Percentiles rank a stretch among this genome's conserved stretches.
These are phyloP conservation scores for Meteorus colon DNA, from an alignment of 2,888 invertebrate genomes.

Conservation along the genomic window DNA sequence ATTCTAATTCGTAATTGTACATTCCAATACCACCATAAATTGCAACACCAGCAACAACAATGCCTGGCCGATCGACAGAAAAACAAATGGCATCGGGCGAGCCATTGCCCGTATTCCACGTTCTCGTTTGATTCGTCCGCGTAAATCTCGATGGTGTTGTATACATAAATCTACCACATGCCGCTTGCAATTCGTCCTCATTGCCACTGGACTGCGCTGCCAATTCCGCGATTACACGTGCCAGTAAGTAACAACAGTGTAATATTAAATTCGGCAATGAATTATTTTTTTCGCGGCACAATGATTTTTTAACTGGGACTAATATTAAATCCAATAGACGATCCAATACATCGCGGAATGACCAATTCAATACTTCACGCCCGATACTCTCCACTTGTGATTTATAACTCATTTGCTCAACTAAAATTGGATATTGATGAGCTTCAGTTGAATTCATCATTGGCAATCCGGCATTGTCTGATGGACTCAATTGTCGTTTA, in stretches of 20 bases:
- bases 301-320: constrained; percentile 81
- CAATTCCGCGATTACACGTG: constrained; percentile 90
- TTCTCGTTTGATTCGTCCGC: constrained; percentile 89
- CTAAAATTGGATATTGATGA: constrained; percentile 84
- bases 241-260: constrained; percentile 85
- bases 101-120: constrained; percentile 98
- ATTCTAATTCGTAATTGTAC: constrained; percentile 93
- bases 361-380: constrained; percentile 75
- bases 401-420: constrained; percentile 85
- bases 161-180: constrained; percentile 85
- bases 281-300: constrained; percentile 75
- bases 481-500: constrained; percentile 79
- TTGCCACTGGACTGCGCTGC: constrained; percentile 86
- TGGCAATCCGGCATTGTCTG: constrained; percentile 81
- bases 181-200: constrained; percentile 84
- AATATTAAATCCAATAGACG: constrained; percentile 87
- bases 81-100: constrained; percentile 97
- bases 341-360: constrained; percentile 88
- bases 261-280: constrained; percentile 77
- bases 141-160: constrained; percentile 93
- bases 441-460: constrained; percentile 81
- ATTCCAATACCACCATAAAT: constrained; percentile 92
- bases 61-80: constrained; percentile 91
- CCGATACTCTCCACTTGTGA: constrained; percentile 74
- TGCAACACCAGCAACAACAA: constrained; percentile 91